Percentiles rank a stretch among this genome's conserved stretches.
phyloP scores from a whole-genome alignment of 2,797 vertebrate species.

The Enteromius anoplus region DNA sequence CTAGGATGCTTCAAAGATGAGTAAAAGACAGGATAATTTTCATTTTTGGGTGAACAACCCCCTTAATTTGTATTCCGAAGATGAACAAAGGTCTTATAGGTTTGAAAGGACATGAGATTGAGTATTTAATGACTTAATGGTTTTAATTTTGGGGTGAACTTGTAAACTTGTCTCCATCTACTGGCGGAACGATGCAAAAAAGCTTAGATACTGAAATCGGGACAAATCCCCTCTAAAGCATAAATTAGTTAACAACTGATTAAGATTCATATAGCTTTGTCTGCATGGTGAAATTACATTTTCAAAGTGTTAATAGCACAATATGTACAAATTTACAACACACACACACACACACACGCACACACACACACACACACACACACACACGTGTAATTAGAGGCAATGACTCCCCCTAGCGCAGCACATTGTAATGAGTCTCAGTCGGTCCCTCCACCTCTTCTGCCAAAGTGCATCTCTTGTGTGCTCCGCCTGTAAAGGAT shows the following conservation, averaged over 20 bases:
- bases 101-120: not conserved
- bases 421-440: slow-evolving; percentile 11
- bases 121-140: too few species aligned
- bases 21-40: too few species aligned
- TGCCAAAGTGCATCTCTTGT: slow-evolving; percentile 22
- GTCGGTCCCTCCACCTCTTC: slow-evolving; percentile 40
- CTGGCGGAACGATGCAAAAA: not conserved
- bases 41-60: too few species aligned
- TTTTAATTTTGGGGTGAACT: not conserved
- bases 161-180: not conserved
- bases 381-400: not conserved
- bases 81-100: too few species aligned
- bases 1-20: too few species aligned
- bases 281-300: not conserved
- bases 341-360: not conserved
- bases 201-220: not conserved
- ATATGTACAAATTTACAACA: not conserved
- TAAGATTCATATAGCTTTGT: not conserved
- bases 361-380: not conserved
- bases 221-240: not conserved
- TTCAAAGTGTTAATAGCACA: not conserved
- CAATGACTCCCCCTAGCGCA: slow-evolving; percentile 49
- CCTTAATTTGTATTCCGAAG: too few species aligned
- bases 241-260: not conserved
- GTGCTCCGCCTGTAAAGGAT: slow-evolving; percentile 47